Percentiles rank a stretch among this genome's conserved stretches.
phyloP scores from a whole-genome alignment of 2,888 invertebrate genomes.

The Ophioninae sp. region DNA sequence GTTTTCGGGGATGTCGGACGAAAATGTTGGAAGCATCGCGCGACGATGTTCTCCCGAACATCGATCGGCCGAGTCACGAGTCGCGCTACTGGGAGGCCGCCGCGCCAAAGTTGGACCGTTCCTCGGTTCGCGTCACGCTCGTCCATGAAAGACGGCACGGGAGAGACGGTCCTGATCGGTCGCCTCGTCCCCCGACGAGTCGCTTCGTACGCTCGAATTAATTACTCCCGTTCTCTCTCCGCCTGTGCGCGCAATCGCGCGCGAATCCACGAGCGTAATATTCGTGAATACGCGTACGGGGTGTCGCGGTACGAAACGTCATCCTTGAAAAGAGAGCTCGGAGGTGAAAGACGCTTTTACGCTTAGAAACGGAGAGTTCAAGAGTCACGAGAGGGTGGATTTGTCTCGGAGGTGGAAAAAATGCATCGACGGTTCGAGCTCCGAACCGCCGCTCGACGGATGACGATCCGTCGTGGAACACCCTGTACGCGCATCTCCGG shows the following conservation, averaged over 20 bases:
- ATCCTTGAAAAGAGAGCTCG: too few relatives aligned
- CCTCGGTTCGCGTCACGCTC: conserved; percentile 55
- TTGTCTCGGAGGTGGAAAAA: too few relatives aligned
- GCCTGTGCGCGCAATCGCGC: background rate
- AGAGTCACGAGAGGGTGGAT: too few relatives aligned
- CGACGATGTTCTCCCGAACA: conserved; percentile 36
- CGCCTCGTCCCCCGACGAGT: background rate
- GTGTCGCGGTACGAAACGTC: too few relatives aligned
- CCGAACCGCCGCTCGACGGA: too few relatives aligned
- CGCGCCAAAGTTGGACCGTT: too few relatives aligned
- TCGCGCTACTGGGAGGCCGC: conserved; percentile 12
- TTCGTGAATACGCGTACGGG: too few relatives aligned
- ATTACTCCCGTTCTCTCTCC: conserved; percentile 38
- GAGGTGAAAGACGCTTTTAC: too few relatives aligned
- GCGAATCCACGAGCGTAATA: conserved; percentile 42
- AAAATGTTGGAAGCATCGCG: too few relatives aligned
- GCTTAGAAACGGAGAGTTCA: too few relatives aligned
- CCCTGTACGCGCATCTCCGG: background rate
- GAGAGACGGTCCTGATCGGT: conserved; percentile 40
- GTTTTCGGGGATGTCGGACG: conserved; percentile 40
- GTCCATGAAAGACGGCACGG: conserved; percentile 54
- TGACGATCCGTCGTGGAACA: too few relatives aligned
- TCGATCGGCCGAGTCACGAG: conserved; percentile 31
- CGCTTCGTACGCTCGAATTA: conserved; percentile 45
- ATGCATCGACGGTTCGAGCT: too few relatives aligned